Conservation (phyloP, 2,797 vertebrate species). For the Gadopsis marmoratus region DNA sequence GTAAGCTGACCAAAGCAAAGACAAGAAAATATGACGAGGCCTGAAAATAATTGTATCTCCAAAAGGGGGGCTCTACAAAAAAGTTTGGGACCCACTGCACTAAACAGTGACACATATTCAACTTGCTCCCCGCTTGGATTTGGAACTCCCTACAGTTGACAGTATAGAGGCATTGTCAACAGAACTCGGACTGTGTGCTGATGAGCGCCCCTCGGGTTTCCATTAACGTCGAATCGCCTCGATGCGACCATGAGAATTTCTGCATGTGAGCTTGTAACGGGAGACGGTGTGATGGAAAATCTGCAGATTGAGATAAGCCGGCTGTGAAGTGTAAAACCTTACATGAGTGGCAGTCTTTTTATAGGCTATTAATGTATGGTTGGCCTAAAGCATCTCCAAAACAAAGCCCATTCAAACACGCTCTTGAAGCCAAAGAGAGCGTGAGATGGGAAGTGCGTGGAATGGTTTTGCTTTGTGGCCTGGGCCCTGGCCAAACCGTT, state of each 20-base stretch:
- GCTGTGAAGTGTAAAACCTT: conserved; percentile 58
- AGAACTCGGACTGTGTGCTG: conserved; percentile 42
- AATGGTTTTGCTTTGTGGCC: conserved; percentile 62
- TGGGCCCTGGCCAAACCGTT: conserved; percentile 56
- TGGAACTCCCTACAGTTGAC: conserved; percentile 36
- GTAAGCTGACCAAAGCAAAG: too few species aligned
- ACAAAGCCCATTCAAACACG: conserved; percentile 55
- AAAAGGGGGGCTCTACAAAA: too few species aligned
- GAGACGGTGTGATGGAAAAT: conserved; percentile 71
- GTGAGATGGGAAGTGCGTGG: conserved; percentile 10
- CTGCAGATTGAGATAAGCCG: conserved; percentile 73
- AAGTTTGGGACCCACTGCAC: not conserved
- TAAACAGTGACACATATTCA: conserved; percentile 33
- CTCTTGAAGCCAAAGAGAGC: conserved; percentile 21
- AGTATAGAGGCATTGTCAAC: conserved; percentile 62
- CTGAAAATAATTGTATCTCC: too few species aligned
- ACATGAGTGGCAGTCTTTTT: conserved; percentile 68
- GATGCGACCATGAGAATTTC: conserved; percentile 62
- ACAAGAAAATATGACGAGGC: too few species aligned
- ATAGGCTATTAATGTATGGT: conserved; percentile 69
- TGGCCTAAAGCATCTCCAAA: conserved; percentile 66
- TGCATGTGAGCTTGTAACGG: conserved; percentile 58
- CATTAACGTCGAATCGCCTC: conserved; percentile 45
- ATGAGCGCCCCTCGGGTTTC: conserved; percentile 47
- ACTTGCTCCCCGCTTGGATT: conserved; percentile 18